A percentile compares a stretch with the other conserved stretches of the same genome.
phyloP scores from a whole-genome alignment of 1,140 invertebrate genomes.

The Leucophenga varia region DNA sequence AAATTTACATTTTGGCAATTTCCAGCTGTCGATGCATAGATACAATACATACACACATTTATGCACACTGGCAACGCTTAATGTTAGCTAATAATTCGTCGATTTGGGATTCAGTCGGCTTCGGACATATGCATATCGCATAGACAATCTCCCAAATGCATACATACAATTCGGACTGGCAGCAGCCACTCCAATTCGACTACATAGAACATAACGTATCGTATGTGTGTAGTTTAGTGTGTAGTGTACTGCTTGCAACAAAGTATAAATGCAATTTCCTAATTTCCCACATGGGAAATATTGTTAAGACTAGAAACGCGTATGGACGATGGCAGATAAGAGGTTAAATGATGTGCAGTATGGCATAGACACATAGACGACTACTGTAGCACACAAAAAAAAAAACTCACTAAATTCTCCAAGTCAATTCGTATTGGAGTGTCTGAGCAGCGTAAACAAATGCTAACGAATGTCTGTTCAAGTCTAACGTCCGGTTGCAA shows the following conservation, averaged over 20 bases:
- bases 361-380: neutral
- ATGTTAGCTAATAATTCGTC: no score
- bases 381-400: neutral
- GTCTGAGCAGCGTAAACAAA: neutral
- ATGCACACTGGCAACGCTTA: neutral
- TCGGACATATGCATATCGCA: constrained; percentile 25
- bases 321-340: neutral
- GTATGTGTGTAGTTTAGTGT: constrained; percentile 1
- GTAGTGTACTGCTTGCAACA: constrained; percentile 22
- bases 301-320: constrained; percentile 26
- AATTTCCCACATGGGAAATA: constrained; percentile 53
- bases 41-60: neutral
- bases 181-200: constrained; percentile 24
- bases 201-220: neutral
- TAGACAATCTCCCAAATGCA: constrained; percentile 36
- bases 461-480: constrained; percentile 6
- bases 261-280: constrained; percentile 54
- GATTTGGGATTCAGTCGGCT: no score
- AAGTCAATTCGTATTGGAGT: neutral
- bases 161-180: constrained; percentile 43
- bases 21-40: constrained; percentile 35
- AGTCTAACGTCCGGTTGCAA: neutral
- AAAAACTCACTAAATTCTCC: neutral
- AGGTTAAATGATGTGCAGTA: constrained; percentile 11
- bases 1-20: constrained; percentile 55